Evolutionary conservation across 2,797 vertebrate genomes (phyloP).

Genomic region (Sarcophilus harrisii): DNA sequence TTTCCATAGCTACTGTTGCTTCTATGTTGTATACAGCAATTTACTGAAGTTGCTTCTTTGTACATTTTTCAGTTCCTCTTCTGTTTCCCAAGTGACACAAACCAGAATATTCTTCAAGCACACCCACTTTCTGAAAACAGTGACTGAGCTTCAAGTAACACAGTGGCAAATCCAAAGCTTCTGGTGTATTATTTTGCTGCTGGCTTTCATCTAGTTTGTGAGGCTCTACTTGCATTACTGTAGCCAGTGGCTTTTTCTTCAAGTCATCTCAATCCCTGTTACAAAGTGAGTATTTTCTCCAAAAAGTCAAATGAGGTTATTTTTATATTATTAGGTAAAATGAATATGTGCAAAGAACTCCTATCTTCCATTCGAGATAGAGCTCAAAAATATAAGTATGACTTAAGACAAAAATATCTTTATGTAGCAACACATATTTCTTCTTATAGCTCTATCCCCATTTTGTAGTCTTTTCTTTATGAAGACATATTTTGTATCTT

Average conservation of each 20-base stretch:
- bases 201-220: slow-evolving; percentile 93
- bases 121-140: slow-evolving; percentile 82
- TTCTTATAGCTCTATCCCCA: slow-evolving; percentile 42
- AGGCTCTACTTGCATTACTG: slow-evolving; percentile 96
- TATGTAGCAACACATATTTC: slow-evolving; percentile 35
- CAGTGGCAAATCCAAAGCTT: slow-evolving; percentile 84
- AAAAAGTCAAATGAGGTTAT: slow-evolving; percentile 29
- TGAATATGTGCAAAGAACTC: slow-evolving; percentile 1
- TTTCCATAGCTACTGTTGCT: background rate
- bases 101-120: slow-evolving; percentile 69
- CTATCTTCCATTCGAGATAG: background rate
- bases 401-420: slow-evolving; percentile 56
- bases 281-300: slow-evolving; percentile 90
- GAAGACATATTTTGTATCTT: slow-evolving; percentile 48
- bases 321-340: slow-evolving; percentile 42
- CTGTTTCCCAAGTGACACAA: slow-evolving; percentile 66
- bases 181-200: slow-evolving; percentile 88
- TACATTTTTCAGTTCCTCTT: slow-evolving; percentile 72
- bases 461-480: slow-evolving; percentile 15
- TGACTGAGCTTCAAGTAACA: slow-evolving; percentile 88
- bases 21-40: background rate
- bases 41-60: background rate
- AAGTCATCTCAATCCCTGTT: slow-evolving; percentile 91
- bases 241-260: slow-evolving; percentile 96
- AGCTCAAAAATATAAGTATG: slow-evolving; percentile 22